Base-by-base conservation (phyloP, 2,888 invertebrate genomes). In the Hydraecia micacea region DNA sequence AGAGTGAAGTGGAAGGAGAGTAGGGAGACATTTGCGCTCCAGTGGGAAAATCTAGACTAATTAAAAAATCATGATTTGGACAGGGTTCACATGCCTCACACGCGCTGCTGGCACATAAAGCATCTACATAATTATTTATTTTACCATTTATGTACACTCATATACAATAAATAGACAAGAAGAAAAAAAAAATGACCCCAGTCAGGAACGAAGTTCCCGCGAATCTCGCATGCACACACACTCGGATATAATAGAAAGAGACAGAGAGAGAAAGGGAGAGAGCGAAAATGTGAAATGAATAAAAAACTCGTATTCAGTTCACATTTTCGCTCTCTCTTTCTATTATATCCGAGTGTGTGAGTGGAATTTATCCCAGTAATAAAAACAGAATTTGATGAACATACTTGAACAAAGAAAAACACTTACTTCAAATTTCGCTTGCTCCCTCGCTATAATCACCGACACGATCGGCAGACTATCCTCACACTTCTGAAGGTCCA, bases 391-490 rank as follows among this genome's bases (percentile, higher is more conserved):
- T 39, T 66, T 66, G 15, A 15, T 66, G n/a, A 66, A 39, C 15
- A 39, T 39, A n/a, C 0, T 42, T 13, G 3, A 36, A 63, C n/a
- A 39, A 42, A 42, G n/a, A 67, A 9, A 67, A n/a, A 42, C n/a
- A 39, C 91, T 91, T 91, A 98, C 98, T 97, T 98, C 97, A 90
- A 98, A 97, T 92, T 98, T 98, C 9, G 98, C 98, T 84, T 98
- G 98, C 91, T 98, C 98, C 84, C 98, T 97, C 0, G 98, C 98
- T 79, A 98, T 97, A 2, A 98, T 97, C 42, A 98, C 98, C 77
- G 98, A 98, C 70, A 98, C 95, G 65, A 98, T 97, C 72, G 98
- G 97, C 81, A 98, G 95, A 80, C 97, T 97, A 86, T 98, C 98
- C 93, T 98, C 98, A 80, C 98, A 97, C 90, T 98, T 97, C 93